phyloP scores from a whole-genome alignment of 2,113 vertebrate genomes.

The Cinclus mexicanus region DNA sequence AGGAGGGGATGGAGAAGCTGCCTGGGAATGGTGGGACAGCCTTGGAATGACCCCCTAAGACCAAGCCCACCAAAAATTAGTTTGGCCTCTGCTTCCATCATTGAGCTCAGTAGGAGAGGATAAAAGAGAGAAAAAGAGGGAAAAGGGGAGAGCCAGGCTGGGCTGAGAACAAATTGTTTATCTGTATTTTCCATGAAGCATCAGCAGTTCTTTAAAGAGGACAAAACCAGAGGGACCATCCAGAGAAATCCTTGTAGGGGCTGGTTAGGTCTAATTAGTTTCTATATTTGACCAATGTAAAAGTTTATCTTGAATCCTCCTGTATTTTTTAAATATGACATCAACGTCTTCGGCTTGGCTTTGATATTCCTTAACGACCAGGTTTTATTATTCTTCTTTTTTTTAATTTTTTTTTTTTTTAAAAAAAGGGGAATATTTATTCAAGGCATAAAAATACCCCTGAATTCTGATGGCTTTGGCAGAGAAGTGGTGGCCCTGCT shows the following conservation, averaged over 20 bases:
- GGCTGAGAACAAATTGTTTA: not conserved
- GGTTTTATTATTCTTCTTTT: constrained; percentile 37
- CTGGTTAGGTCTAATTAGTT: constrained; percentile 18
- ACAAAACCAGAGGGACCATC: constrained; percentile 30
- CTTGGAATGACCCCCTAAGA: not conserved
- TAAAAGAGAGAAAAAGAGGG: not conserved
- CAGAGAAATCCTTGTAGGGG: constrained; percentile 21
- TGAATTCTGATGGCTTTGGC: constrained; percentile 57
- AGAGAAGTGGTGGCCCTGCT: not conserved
- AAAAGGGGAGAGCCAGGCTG: not conserved
- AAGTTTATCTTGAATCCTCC: constrained; percentile 42
- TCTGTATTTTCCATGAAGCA: constrained; percentile 21
- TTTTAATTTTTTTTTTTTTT: not conserved
- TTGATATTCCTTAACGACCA: constrained; percentile 40
- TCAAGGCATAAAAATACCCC: constrained; percentile 41
- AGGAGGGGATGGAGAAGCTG: not conserved
- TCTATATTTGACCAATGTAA: constrained; percentile 49
- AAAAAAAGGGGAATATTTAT: constrained; percentile 43
- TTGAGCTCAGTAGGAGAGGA: not conserved
- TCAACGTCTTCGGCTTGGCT: constrained; percentile 24
- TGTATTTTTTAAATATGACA: constrained; percentile 53
- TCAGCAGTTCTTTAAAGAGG: constrained; percentile 53
- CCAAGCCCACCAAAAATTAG: not conserved
- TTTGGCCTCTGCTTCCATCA: not conserved
- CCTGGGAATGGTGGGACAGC: not conserved